Evolutionary conservation across 2,113 vertebrate species (phyloP), one percentile per base, ranked within the genome.

Genomic region (Solenodon paradoxus): DNA sequence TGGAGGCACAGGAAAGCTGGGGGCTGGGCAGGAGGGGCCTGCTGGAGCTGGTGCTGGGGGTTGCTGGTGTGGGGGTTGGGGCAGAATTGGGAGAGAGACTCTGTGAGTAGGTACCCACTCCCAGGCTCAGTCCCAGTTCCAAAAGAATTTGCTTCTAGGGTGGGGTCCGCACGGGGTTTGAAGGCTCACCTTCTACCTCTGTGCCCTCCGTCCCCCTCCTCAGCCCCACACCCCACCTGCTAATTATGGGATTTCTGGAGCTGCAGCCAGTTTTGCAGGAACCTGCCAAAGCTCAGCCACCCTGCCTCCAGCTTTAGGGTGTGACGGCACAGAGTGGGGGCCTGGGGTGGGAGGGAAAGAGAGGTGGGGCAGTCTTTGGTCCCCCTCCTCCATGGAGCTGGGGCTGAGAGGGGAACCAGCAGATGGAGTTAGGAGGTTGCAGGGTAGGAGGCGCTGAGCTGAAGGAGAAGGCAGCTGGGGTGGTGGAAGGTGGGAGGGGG

Each of bases 221-320:
- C 24, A 24, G 24, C 32, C 59, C 66, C 40, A 53, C 22, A 24
- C 68, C 81, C 59, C 40, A 78, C 77, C 71, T 61, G 59, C 75
- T 95, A 24, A 78, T 87, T 86, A 75, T 17, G 45, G 75, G 77
- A 32, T 83, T 92, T 94, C 75, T 80, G 93, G 91, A 71, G 47
- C 64, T 64, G 83, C 75, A 78, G 47, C 63, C 74, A 30, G 24
- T 68, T 66, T n/a, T 55, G 35, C 68, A 57, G 80, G 82, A 35
- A 69, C 49, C 87, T 86, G 87, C 55, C 10, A 15, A 64, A 42
- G 30, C 74, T 38, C 0, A 15, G 84, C 38, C 35, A 10, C n/a
- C n/a, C n/a, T n/a, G 13, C 55, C 15, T 42, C n/a, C 12, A 3
- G 86, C 68, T 72, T 13, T 40, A n/a, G 8, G 15, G 40, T 13